These are phyloP conservation scores for Sylvietta virens DNA, from an alignment of 2,113 vertebrate species.

Conservation along the genomic window DNA sequence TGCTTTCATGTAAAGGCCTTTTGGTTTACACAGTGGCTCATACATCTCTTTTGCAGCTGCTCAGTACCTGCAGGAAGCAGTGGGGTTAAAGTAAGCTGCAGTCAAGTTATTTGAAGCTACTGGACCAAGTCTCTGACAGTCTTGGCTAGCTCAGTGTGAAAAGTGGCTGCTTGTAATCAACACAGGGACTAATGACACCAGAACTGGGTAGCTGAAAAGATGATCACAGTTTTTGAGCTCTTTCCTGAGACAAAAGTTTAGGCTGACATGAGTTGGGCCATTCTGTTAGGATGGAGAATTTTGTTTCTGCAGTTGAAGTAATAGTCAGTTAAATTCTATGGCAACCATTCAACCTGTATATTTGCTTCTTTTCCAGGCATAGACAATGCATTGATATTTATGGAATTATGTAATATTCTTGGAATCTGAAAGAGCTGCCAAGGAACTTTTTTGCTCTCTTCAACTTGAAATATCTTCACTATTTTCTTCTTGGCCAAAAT, in stretches of 20 bases:
- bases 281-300: constrained; percentile 1
- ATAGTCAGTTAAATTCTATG: constrained; percentile 50
- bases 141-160: neutral
- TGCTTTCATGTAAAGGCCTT: neutral
- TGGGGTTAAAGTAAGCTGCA: neutral
- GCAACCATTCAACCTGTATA: constrained; percentile 20
- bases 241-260: neutral
- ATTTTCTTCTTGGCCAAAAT: constrained; percentile 7
- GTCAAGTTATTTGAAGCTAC: neutral
- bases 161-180: neutral
- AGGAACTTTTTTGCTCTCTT: neutral
- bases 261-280: neutral
- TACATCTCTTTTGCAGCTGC: neutral
- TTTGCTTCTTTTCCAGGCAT: constrained; percentile 28
- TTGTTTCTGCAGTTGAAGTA: constrained; percentile 31
- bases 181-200: neutral
- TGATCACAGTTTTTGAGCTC: neutral
- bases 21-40: neutral
- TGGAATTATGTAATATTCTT: constrained; percentile 19
- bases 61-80: neutral
- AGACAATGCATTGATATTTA: constrained; percentile 53
- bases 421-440: constrained; percentile 39
- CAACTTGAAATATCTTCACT: constrained; percentile 23
- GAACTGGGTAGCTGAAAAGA: neutral
- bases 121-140: neutral